Evolutionary conservation across 92 coral and sea anemone genomes (phyloP).

Genomic region (Isaurus tuberculatus): DNA sequence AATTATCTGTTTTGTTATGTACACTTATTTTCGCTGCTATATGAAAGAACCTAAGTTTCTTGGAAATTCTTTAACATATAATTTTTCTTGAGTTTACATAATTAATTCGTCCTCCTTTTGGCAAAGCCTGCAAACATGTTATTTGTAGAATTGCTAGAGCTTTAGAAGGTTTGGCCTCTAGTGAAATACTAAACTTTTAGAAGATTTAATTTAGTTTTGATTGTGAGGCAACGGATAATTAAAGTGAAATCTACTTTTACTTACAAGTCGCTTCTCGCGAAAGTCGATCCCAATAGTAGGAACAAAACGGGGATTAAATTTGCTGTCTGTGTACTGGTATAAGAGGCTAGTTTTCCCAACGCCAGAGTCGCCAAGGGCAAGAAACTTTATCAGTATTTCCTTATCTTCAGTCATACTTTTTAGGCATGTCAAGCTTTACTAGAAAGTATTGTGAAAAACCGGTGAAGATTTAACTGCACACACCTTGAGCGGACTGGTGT

Average conservation of each 20-base stretch:
- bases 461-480: not conserved
- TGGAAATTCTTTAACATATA: no score
- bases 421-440: not conserved
- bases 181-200: no score
- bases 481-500: not conserved
- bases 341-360: constrained; percentile 82
- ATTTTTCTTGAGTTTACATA: no score
- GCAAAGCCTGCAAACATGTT: no score
- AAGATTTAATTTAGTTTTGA: no score
- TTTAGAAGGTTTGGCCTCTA: no score
- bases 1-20: no score
- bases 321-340: constrained; percentile 86
- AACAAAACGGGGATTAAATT: constrained; percentile 88
- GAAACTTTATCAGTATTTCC: constrained; percentile 79
- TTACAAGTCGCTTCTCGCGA: constrained; percentile 86
- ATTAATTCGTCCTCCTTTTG: no score
- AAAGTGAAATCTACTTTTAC: constrained; percentile 4
- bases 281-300: constrained; percentile 91
- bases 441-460: not conserved
- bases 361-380: constrained; percentile 86
- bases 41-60: no score
- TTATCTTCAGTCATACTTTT: constrained; percentile 71
- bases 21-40: no score
- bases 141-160: no score
- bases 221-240: not conserved